Conservation (phyloP, 2,888 invertebrate species). For the Cantharis lateralis region DNA sequence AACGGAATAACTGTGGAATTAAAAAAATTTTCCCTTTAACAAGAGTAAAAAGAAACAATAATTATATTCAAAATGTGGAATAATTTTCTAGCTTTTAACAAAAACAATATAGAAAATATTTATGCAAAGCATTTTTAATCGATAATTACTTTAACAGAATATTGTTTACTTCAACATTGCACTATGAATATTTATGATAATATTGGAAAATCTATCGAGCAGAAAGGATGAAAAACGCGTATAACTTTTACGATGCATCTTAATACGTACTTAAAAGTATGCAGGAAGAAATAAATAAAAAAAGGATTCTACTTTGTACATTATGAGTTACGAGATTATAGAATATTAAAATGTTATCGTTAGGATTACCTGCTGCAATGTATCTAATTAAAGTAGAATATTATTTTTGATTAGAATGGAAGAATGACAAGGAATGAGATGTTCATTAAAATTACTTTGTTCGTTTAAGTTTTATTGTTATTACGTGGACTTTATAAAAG, state of each 20-base stretch:
- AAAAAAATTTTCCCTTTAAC: background rate
- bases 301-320: background rate
- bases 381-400: background rate
- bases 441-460: constrained; percentile 33
- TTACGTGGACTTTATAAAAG: constrained; percentile 38
- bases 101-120: background rate
- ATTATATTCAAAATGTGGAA: background rate
- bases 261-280: background rate
- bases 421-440: constrained; percentile 7
- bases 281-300: background rate
- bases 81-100: background rate
- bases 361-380: background rate
- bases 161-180: background rate
- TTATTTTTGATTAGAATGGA: background rate
- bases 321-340: background rate
- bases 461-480: constrained; percentile 39
- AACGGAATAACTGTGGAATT: background rate
- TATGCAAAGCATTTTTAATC: background rate
- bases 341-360: background rate
- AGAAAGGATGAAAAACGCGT: background rate
- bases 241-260: background rate
- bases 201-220: background rate
- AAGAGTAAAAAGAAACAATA: too few species aligned
- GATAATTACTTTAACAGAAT: background rate
- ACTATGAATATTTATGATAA: background rate